Base-by-base conservation (phyloP, 2,113 vertebrate genomes). In the Colossoma macropomum region DNA sequence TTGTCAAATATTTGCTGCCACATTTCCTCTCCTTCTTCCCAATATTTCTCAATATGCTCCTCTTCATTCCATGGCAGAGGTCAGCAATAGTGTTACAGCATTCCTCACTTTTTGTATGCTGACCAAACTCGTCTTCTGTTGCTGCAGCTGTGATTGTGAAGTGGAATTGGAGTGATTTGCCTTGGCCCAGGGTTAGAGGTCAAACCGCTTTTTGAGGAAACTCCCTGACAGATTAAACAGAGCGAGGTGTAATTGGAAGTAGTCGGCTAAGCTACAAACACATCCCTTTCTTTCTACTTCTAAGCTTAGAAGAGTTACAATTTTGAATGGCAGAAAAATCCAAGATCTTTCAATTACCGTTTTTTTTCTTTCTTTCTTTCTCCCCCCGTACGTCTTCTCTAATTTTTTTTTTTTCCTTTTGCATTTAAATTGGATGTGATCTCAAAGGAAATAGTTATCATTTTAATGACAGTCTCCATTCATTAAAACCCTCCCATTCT, bases 391-490 rank as follows among this genome's bases (percentile, higher is more conserved):
- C 69, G 79, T 78, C 78, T 45, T 63, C 79, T 85, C 83, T 77
- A 56, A 71, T 82, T 70, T 79, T 79, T 69, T 85, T 79, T 70
- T 82, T 79, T 69, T 84, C 75, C 81, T 85, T 87, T 80, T 86
- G 75, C 90, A 91, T 93, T 94, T 92, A 93, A 93, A 93, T 93
- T 92, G 92, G 91, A 91, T 88, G 83, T 90, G 91, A 92, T 93
- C 93, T 94, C 93, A 2, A 88, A 92, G 93, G 93, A 93, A 93
- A 93, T 90, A 90, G 91, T 92, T 93, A 92, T 92, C 90, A 91
- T 93, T 93, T 92, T 94, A 94, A 94, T 92, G 92, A 92, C 91
- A 88, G 86, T 79, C 91, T 92, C 92, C 90, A 91, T 94, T 94
- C 93, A 93, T 94, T 93, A 93, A 91, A 92, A 83, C 89, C 85